phyloP scores from a whole-genome alignment of 1,140 invertebrate species.

The Aphelinus atriplicis region DNA sequence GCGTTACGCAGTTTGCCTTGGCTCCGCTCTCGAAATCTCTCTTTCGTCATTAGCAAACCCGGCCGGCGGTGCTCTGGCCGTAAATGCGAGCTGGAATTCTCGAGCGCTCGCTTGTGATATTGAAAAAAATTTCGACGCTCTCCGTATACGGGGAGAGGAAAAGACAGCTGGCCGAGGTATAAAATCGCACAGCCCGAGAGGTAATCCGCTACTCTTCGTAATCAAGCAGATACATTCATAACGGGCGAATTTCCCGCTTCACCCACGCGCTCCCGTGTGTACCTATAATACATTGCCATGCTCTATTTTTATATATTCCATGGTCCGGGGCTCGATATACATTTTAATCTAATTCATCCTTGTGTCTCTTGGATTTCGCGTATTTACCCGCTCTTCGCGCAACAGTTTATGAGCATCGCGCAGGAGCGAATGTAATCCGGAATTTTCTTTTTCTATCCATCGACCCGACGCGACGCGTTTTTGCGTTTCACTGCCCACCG shows the following conservation, averaged over 20 bases:
- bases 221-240: conserved; percentile 32
- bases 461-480: no score
- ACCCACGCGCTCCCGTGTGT: no score
- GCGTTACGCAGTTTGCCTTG: background rate
- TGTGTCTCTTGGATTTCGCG: no score
- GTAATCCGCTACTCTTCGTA: conserved; percentile 21
- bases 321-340: no score
- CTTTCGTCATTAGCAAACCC: conserved; percentile 18
- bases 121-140: conserved; percentile 36
- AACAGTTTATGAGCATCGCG: no score
- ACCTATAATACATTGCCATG: no score
- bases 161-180: conserved; percentile 50
- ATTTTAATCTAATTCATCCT: no score
- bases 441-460: no score
- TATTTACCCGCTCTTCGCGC: no score
- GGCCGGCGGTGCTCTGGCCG: background rate
- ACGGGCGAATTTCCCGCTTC: conserved; percentile 12
- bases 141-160: conserved; percentile 19
- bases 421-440: no score
- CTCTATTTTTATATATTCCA: no score
- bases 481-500: background rate
- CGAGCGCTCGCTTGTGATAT: conserved; percentile 4
- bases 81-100: background rate
- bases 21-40: conserved; percentile 9
- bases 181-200: conserved; percentile 35